Base-by-base conservation (phyloP, 2,113 vertebrate genomes). In the Nesoenas mayeri region DNA sequence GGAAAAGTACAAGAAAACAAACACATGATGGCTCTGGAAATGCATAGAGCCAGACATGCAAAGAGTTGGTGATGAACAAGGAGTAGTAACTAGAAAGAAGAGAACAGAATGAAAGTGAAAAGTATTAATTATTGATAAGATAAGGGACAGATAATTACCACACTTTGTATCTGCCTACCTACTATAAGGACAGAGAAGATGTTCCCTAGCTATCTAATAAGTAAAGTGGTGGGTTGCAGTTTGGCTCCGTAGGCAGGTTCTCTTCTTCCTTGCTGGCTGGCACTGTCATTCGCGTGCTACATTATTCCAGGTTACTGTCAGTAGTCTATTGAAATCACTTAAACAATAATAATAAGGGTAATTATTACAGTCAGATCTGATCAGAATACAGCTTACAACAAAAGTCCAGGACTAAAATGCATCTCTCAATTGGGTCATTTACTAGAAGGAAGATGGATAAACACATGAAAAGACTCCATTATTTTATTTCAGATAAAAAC, bases 91-190 rank as follows among this genome's bases (percentile, higher is more conserved):
- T 64, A 61, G 40, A 77, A 94, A 91, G 65, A 85, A 92, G 38
- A 64, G 53, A 79, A 79, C 20, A 82, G 60, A 95, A 85, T 72
- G 14, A 57, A 92, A 80, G 82, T 64, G 88, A 83, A 94, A 95
- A 91, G 50, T 84, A 91, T 94, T 93, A 91, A 96, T 95, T 93
- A 96, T 94, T 96, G 85, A 95, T 89, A 87, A 66, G 56, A 66
- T 83, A 94, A 91, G 84, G 85, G 66, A 91, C 53, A 93, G 54
- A 53, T 89, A 96, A 94, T 94, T 94, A 92, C 57, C 48, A 69
- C 70, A 81, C 73, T 91, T 95, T 65, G 20, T 92, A 87, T 79
- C 79, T 93, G 36, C 73, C 92, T 94, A 93, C 82, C 79, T 86
- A 32, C 60, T 94, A 6, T 51, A 79, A 84, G 95, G 88, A 69